Evolutionary conservation across 2,888 invertebrate genomes (phyloP), one percentile per base, ranked within the genome.

Genomic region (Drosophila nr. perissopoda): DNA sequence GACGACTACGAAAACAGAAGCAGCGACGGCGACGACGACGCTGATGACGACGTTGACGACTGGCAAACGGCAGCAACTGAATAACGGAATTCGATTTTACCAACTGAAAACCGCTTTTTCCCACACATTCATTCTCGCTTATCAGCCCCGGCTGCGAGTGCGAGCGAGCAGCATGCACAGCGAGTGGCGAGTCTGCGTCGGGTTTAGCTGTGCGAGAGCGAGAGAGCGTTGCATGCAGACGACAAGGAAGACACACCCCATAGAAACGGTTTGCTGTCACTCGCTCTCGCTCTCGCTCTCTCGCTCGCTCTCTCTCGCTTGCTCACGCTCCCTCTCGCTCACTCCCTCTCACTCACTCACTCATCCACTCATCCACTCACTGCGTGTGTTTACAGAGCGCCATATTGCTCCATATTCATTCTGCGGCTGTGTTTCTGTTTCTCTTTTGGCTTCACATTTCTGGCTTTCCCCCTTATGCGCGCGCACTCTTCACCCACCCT

Each of bases 51-150:
- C 78, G 73, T 73, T 76, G 59, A 31, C 54, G 64, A 70, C 61
- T 66, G 65, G 60, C 76, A 70, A 74, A 75, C 81, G 74, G 73
- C 62, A 71, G 73, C 62, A 69, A 87, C 83, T 89, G 84, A 89
- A 86, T 80, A 80, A 63, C 82, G 87, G 78, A 84, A 84, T 87
- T 83, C 84, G 75, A 80, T 80, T 84, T 86, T 78, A 76, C 75
- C 80, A 84, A 79, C 76, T 80, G 59, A 75, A 48, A 45, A 16
- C 45, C 45, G 45, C 45, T 45, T 45, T 45, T 45, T 45, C 45
- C 25, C 45, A 45, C 45, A 45, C 45, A 45, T 45, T 25, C 25
- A 45, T 45, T 45, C 45, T 45, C 25, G 45, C 78, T 80, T 81
- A 83, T 82, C 83, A 77, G 66, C 62, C 61, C 57, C 45, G 66